These are phyloP conservation scores for Formica selysi DNA, from an alignment of 1,140 invertebrate genomes.

Conservation along the genomic window DNA sequence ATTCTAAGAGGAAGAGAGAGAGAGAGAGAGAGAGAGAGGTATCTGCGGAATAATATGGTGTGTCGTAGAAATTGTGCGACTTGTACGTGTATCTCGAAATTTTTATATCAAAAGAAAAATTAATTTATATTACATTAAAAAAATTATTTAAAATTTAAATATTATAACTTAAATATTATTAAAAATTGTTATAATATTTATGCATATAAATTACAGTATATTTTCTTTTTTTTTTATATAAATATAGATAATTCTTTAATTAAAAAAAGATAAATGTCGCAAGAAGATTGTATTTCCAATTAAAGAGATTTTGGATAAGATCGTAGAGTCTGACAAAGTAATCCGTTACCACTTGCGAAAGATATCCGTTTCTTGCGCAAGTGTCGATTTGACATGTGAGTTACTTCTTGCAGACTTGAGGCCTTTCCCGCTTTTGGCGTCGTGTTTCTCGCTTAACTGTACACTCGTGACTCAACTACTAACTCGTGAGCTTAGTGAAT, in stretches of 20 bases:
- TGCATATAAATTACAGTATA: neutral
- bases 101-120: neutral
- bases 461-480: constrained; percentile 54
- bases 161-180: too few relatives aligned
- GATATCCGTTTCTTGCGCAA: neutral
- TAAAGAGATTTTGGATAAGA: neutral
- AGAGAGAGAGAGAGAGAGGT: too few relatives aligned
- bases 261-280: neutral
- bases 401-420: constrained; percentile 32
- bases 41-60: constrained; percentile 9
- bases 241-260: constrained; percentile 4
- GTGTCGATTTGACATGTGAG: constrained; percentile 34
- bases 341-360: neutral
- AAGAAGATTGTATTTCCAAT: neutral
- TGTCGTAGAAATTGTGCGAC: neutral
- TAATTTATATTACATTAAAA: neutral
- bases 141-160: neutral
- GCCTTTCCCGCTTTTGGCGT: constrained; percentile 37
- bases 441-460: constrained; percentile 42
- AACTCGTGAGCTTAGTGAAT: constrained; percentile 51
- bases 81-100: neutral
- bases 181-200: neutral
- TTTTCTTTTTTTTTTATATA: too few relatives aligned
- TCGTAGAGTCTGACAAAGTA: neutral
- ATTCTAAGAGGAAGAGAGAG: neutral